These are phyloP conservation scores for Ametastegia equiseti DNA, from an alignment of 2,888 invertebrate genomes.

Conservation along the genomic window DNA sequence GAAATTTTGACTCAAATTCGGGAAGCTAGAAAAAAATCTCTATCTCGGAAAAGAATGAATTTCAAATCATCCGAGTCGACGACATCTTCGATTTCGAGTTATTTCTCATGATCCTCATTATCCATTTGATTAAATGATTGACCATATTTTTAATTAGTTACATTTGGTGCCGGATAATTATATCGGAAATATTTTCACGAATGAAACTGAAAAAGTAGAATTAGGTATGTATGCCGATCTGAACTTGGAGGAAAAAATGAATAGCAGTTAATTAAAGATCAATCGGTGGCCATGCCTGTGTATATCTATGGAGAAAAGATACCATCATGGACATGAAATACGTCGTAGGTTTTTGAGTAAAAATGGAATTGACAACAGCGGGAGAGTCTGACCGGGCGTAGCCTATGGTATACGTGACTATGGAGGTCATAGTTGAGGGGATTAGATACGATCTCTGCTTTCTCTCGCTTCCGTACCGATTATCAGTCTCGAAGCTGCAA, in stretches of 20 bases:
- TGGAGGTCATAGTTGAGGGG: conserved; percentile 16
- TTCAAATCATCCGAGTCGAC: no score
- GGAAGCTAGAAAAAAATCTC: no score
- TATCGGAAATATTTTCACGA: neutral
- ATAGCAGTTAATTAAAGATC: neutral
- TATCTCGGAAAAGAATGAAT: no score
- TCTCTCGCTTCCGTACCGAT: conserved; percentile 17
- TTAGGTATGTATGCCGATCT: neutral
- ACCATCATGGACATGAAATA: neutral
- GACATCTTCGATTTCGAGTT: no score
- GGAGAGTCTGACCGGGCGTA: neutral
- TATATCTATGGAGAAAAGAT: no score
- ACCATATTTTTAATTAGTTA: no score
- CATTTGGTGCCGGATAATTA: neutral
- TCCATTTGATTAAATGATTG: no score
- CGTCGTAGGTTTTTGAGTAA: neutral
- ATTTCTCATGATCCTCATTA: no score
- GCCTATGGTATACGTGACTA: neutral
- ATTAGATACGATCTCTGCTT: conserved; percentile 34
- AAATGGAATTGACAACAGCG: neutral
- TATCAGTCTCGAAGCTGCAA: neutral
- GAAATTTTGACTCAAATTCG: no score
- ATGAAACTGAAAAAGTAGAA: neutral
- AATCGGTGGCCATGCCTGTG: neutral
- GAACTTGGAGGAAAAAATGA: neutral